These are phyloP conservation scores for Muscidifurax raptorellus DNA, from an alignment of 1,140 invertebrate species.

Conservation along the genomic window DNA sequence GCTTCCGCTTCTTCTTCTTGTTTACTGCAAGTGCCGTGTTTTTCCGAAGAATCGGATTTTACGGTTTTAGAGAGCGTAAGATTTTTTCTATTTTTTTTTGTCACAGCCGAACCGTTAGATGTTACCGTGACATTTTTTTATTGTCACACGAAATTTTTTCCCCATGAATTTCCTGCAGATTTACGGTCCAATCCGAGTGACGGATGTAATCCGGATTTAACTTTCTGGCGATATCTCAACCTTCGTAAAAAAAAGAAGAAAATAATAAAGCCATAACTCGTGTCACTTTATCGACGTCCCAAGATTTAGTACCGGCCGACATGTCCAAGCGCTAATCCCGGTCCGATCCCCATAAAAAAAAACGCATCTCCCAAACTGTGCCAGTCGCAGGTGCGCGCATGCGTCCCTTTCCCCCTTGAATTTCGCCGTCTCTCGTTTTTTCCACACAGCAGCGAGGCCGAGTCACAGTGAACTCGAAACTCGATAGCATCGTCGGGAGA, in stretches of 20 bases:
- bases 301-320: no score
- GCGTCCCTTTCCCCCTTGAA: neutral
- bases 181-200: no score
- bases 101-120: no score
- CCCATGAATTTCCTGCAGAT: no score
- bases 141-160: no score
- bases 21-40: neutral
- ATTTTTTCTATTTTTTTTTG: no score
- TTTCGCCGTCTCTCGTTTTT: constrained; percentile 17
- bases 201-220: no score
- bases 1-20: neutral
- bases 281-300: neutral
- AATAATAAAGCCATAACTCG: no score
- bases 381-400: constrained; percentile 10
- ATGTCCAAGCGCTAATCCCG: neutral
- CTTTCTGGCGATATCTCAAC: no score
- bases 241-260: no score
- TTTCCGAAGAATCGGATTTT: neutral
- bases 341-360: neutral
- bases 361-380: constrained; percentile 6
- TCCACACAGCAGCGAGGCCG: constrained; percentile 16
- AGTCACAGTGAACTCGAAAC: constrained; percentile 49
- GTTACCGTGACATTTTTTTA: no score
- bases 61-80: no score
- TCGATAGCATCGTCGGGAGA: constrained; percentile 9